These are phyloP conservation scores for Numenius phaeopus DNA, from an alignment of 2,797 vertebrate genomes.

Conservation along the genomic window DNA sequence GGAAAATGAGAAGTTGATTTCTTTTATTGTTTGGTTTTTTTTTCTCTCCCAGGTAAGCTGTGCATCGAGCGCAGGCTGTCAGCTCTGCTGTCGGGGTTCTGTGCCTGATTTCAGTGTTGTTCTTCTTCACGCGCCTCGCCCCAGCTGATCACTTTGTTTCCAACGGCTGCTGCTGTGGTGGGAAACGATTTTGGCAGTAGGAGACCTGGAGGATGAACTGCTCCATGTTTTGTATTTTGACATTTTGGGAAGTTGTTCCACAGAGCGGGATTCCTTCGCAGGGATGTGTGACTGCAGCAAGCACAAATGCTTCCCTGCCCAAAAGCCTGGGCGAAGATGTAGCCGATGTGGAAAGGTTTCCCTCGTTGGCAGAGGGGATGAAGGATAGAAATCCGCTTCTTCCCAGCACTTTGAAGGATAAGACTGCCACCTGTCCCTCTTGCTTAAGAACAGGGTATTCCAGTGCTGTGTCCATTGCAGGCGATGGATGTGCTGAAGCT, in stretches of 20 bases:
- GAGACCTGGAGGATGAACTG: slow-evolving; percentile 22
- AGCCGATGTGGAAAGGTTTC: neutral
- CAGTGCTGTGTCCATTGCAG: slow-evolving; percentile 61
- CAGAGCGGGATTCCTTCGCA: neutral
- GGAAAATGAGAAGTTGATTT: neutral
- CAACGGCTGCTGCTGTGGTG: neutral
- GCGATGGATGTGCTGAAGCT: slow-evolving; percentile 51
- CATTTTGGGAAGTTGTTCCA: slow-evolving; percentile 29
- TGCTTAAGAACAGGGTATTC: slow-evolving; percentile 32
- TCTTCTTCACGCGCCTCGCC: neutral
- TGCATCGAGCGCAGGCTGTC: slow-evolving; percentile 93
- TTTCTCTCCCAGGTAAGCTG: slow-evolving; percentile 86
- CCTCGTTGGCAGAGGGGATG: neutral
- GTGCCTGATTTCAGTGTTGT: slow-evolving; percentile 67
- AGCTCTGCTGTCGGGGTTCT: slow-evolving; percentile 84
- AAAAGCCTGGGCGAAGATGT: neutral
- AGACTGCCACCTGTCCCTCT: neutral
- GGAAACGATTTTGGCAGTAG: neutral
- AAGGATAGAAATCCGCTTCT: slow-evolving; percentile 44
- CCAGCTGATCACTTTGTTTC: slow-evolving; percentile 6
- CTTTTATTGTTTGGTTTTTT: neutral
- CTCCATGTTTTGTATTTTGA: neutral
- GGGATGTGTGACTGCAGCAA: neutral
- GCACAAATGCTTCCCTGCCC: neutral
- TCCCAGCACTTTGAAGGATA: slow-evolving; percentile 33